Percentiles rank a stretch among this genome's conserved stretches.
phyloP scores from a whole-genome alignment of 1,140 invertebrate species.

The Brachionus rotundiformis region DNA sequence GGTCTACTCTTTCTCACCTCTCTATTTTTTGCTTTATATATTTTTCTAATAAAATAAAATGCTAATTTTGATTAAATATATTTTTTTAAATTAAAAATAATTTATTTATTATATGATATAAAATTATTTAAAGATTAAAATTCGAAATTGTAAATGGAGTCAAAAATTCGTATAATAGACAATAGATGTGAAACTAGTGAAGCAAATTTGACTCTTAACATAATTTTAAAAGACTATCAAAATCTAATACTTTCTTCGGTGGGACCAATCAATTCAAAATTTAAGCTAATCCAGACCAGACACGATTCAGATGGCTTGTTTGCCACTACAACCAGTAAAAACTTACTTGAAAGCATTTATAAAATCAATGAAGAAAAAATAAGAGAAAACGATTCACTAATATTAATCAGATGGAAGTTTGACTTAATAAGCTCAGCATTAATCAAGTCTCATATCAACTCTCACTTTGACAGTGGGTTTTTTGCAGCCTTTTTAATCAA shows the following conservation, averaged over 20 bases:
- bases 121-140: too few relatives aligned
- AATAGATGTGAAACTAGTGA: not conserved
- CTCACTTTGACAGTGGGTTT: not conserved
- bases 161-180: not conserved
- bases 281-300: not conserved
- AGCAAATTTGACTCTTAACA: not conserved
- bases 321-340: not conserved
- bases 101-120: too few relatives aligned
- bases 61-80: too few relatives aligned
- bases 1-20: too few relatives aligned
- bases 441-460: not conserved
- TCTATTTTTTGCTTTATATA: too few relatives aligned
- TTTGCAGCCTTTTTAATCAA: not conserved
- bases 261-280: not conserved
- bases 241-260: not conserved
- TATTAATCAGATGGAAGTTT: constrained; percentile 18
- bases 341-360: not conserved
- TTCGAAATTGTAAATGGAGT: not conserved
- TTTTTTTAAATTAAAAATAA: too few relatives aligned
- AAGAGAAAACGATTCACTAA: not conserved
- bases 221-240: not conserved
- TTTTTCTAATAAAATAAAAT: too few relatives aligned
- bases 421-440: not conserved
- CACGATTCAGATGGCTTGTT: not conserved
- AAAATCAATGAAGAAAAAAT: not conserved